These are phyloP conservation scores for Pseudococcus jackbeardsleyi DNA, from an alignment of 2,888 invertebrate genomes.

Conservation along the genomic window DNA sequence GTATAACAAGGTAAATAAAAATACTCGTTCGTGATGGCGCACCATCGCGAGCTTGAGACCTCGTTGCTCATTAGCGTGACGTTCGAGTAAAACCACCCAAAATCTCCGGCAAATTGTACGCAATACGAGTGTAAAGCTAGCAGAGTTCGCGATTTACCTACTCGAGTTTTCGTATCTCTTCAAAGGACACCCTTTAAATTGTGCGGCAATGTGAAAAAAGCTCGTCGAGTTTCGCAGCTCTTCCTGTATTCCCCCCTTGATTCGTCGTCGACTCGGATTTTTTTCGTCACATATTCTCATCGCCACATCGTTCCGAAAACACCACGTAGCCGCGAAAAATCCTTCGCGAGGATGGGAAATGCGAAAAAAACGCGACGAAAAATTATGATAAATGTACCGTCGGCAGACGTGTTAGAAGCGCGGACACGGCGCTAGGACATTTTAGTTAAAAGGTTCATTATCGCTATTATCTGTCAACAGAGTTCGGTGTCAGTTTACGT, in stretches of 20 bases:
- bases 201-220: slow-evolving; percentile 6
- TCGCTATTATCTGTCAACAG: slow-evolving; percentile 36
- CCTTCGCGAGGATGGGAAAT: background rate
- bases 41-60: background rate
- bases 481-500: slow-evolving; percentile 28
- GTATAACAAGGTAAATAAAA: slow-evolving; percentile 5
- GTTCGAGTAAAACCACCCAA: background rate
- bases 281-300: background rate
- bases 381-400: slow-evolving; percentile 26
- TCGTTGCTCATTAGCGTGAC: slow-evolving; percentile 22
- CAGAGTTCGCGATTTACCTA: background rate
- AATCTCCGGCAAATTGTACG: background rate
- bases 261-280: background rate
- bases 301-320: background rate
- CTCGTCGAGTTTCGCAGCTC: background rate
- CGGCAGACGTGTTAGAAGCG: background rate
- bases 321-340: background rate
- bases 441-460: slow-evolving; percentile 45
- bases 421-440: background rate
- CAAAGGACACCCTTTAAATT: slow-evolving; percentile 42
- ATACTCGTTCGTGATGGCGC: background rate
- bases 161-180: slow-evolving; percentile 23
- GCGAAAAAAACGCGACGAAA: slow-evolving; percentile 19
- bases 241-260: background rate
- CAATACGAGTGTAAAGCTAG: background rate